Conservation (phyloP, 1,140 invertebrate genomes). For the Temnothorax longispinosus region DNA sequence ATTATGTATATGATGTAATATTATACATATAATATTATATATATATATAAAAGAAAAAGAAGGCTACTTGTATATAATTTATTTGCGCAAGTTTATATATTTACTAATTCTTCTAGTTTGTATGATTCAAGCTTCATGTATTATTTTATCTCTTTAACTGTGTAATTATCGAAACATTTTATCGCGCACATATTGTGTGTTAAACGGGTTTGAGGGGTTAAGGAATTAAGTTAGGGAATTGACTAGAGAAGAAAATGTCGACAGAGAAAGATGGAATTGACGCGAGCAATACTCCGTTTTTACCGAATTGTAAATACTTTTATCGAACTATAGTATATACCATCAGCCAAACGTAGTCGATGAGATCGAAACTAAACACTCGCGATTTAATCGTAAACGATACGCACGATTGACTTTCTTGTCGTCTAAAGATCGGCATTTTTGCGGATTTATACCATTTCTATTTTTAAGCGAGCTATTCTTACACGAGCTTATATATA, state of each 20-base stretch:
- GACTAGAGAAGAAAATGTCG: constrained; percentile 38
- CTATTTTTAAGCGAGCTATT: constrained; percentile 34
- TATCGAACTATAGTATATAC: constrained; percentile 35
- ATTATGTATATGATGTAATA: constrained; percentile 34
- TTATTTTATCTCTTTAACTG: constrained; percentile 63
- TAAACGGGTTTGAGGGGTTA: constrained; percentile 66
- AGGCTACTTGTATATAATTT: constrained; percentile 73
- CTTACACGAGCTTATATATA: constrained; percentile 70
- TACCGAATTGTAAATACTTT: constrained; percentile 70
- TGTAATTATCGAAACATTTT: constrained; percentile 37
- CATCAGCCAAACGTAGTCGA: constrained; percentile 39
- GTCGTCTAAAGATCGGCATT: constrained; percentile 56
- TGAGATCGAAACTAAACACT: constrained; percentile 51
- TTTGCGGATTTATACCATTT: constrained; percentile 52
- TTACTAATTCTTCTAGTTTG: constrained; percentile 64
- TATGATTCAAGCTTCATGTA: constrained; percentile 57
- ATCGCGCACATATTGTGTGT: background rate
- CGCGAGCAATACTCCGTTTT: constrained; percentile 29
- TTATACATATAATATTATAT: constrained; percentile 69
- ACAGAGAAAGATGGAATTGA: constrained; percentile 64
- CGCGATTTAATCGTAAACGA: constrained; percentile 32
- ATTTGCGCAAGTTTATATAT: constrained; percentile 61
- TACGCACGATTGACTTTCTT: constrained; percentile 44
- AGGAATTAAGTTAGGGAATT: constrained; percentile 61
- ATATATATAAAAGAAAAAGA: constrained; percentile 54